phyloP scores from a whole-genome alignment of 2,888 invertebrate species.

The Caenorhabditis sulstoni region DNA sequence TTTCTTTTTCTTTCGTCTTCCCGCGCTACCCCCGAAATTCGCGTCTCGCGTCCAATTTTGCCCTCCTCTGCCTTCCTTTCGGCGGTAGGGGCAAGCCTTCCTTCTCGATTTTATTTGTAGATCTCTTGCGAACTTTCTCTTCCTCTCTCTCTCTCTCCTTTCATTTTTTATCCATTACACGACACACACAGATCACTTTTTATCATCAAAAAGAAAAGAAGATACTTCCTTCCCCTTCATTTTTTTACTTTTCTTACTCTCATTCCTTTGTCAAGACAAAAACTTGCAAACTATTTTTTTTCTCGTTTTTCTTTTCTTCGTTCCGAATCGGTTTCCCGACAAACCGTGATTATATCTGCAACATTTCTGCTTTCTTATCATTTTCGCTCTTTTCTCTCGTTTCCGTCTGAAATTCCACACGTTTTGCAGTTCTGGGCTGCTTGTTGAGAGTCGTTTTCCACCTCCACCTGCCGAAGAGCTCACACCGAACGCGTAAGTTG shows the following conservation, averaged over 20 bases:
- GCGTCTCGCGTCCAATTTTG: slow-evolving; percentile 22
- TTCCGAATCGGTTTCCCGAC: slow-evolving; percentile 5
- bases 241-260: slow-evolving; percentile 2
- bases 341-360: slow-evolving; percentile 53
- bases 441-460: slow-evolving; percentile 42
- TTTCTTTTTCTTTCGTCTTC: slow-evolving; percentile 17
- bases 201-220: background rate
- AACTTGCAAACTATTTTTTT: background rate
- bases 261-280: background rate
- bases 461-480: slow-evolving; percentile 8
- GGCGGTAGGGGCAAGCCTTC: slow-evolving; percentile 8
- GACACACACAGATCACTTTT: background rate
- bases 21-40: slow-evolving; percentile 36
- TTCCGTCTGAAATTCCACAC: slow-evolving; percentile 16
- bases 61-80: slow-evolving; percentile 17
- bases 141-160: slow-evolving; percentile 8
- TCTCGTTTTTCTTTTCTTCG: background rate
- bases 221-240: background rate
- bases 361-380: slow-evolving; percentile 38
- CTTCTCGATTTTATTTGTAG: slow-evolving; percentile 51
- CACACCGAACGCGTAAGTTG: slow-evolving; percentile 11
- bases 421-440: slow-evolving; percentile 45
- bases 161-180: slow-evolving; percentile 1
- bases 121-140: slow-evolving; percentile 48
- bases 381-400: background rate